Percentiles rank a stretch among this genome's conserved stretches.
Conservation (phyloP, 2,797 vertebrate genomes). For the Epinephelus awoara region DNA sequence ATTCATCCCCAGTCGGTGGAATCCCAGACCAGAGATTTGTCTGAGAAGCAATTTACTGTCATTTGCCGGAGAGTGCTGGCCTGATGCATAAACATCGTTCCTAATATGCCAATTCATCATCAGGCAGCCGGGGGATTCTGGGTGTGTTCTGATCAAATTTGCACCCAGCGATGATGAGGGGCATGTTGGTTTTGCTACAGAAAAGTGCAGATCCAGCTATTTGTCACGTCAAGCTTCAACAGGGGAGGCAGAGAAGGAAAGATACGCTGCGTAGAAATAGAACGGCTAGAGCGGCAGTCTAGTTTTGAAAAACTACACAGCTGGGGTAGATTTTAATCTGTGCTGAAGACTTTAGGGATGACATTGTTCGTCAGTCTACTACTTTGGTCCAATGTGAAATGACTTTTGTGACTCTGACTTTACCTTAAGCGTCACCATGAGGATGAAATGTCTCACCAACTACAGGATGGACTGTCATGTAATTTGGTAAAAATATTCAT, state of each 20-base stretch:
- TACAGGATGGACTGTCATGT: neutral
- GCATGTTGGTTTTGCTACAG: slow-evolving; percentile 80
- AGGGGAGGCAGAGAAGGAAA: slow-evolving; percentile 63
- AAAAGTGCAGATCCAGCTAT: slow-evolving; percentile 86
- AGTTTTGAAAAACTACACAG: too few relatives aligned
- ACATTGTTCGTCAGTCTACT: too few relatives aligned
- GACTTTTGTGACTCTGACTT: neutral
- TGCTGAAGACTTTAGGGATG: too few relatives aligned
- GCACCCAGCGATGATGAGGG: slow-evolving; percentile 82
- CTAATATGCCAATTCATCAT: slow-evolving; percentile 85
- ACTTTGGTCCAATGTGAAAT: too few relatives aligned
- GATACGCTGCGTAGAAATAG: slow-evolving; percentile 52
- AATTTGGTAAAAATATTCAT: neutral
- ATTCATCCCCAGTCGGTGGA: slow-evolving; percentile 69
- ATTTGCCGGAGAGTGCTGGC: slow-evolving; percentile 74
- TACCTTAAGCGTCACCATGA: neutral
- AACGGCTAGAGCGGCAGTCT: slow-evolving; percentile 36
- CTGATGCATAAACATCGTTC: slow-evolving; percentile 83
- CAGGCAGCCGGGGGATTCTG: slow-evolving; percentile 76
- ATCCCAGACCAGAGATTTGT: slow-evolving; percentile 78
- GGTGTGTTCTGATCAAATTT: slow-evolving; percentile 84
- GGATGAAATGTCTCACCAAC: neutral
- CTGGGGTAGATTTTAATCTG: too few relatives aligned
- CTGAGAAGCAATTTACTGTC: slow-evolving; percentile 81
- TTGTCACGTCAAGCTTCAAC: slow-evolving; percentile 83